Conservation (phyloP, 1,140 invertebrate species). For the Caenorhabditis latens region DNA sequence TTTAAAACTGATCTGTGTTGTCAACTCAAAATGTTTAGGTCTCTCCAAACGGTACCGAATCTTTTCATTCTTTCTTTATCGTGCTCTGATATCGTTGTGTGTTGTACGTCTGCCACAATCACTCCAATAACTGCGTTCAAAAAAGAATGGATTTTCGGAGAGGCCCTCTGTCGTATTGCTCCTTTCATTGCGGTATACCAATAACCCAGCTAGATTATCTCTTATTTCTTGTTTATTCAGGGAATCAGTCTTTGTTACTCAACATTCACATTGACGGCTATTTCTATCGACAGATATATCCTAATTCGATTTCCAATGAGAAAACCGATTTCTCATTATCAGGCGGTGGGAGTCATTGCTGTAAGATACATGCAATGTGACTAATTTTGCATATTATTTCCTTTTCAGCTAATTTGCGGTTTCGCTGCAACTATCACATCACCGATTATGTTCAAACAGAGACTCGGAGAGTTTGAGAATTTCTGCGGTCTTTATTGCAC, state of each 20-base stretch:
- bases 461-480: constrained; percentile 67
- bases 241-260: constrained; percentile 74
- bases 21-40: constrained; percentile 14
- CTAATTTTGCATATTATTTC: neutral
- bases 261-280: constrained; percentile 76
- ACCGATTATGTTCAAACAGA: constrained; percentile 74
- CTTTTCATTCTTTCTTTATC: constrained; percentile 76
- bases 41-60: constrained; percentile 75
- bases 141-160: constrained; percentile 76
- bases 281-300: constrained; percentile 76
- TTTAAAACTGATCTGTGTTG: neutral
- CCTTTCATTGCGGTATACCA: constrained; percentile 71
- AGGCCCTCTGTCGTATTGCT: constrained; percentile 71
- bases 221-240: constrained; percentile 39
- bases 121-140: constrained; percentile 77
- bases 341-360: constrained; percentile 72
- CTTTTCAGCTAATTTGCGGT: constrained; percentile 71
- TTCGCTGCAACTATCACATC: constrained; percentile 69
- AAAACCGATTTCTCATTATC: constrained; percentile 73
- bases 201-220: neutral
- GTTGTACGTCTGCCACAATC: constrained; percentile 74
- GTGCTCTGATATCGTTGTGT: constrained; percentile 78
- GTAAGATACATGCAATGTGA: constrained; percentile 60
- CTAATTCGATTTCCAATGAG: constrained; percentile 76
- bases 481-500: constrained; percentile 74